Conservation (phyloP, 2,888 invertebrate genomes). For the Onthophagus sagittarius region DNA sequence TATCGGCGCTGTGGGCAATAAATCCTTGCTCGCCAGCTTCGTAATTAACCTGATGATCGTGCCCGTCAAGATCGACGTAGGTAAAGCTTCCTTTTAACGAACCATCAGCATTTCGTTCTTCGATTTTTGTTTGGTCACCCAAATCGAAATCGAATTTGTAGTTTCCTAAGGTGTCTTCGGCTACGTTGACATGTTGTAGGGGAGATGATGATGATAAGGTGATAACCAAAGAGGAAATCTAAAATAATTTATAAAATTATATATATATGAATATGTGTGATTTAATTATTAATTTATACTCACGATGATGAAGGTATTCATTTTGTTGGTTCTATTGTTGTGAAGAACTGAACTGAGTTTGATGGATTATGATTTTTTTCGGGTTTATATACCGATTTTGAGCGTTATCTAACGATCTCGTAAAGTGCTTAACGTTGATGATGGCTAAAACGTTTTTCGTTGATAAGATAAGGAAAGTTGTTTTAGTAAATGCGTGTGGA, state of each 20-base stretch:
- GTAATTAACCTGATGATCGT: slow-evolving; percentile 25
- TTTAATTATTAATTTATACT: background rate
- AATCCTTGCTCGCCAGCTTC: slow-evolving; percentile 30
- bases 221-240: slow-evolving; percentile 13
- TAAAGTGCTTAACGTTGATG: background rate
- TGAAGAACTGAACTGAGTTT: background rate
- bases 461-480: background rate
- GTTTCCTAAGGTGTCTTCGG: slow-evolving; percentile 31
- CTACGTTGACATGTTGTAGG: slow-evolving; percentile 24
- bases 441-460: background rate
- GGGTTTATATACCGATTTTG: slow-evolving; percentile 1
- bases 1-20: slow-evolving; percentile 26
- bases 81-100: slow-evolving; percentile 30
- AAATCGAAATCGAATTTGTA: slow-evolving; percentile 30
- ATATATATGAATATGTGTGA: no score
- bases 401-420: background rate
- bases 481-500: background rate
- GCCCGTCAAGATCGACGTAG: slow-evolving; percentile 31
- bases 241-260: no score
- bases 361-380: background rate
- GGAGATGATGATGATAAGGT: slow-evolving; percentile 18
- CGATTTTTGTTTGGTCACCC: slow-evolving; percentile 28
- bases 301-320: slow-evolving; percentile 6
- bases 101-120: slow-evolving; percentile 29
- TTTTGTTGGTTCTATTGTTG: background rate